Conservation (phyloP, 2,888 invertebrate species). For the Scrobipalpa atriplicella region DNA sequence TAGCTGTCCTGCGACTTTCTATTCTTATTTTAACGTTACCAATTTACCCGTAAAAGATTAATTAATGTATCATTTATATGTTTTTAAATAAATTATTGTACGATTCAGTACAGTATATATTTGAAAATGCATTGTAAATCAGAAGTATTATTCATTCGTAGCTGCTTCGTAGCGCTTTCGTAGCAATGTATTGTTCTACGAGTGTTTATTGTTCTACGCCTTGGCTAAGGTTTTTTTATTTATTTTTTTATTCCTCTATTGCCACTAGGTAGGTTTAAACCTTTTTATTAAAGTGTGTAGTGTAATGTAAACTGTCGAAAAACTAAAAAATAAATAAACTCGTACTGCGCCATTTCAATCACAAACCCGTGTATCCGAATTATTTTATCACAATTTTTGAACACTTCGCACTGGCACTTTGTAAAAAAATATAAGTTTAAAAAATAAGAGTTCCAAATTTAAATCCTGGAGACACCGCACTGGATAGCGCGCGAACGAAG, state of each 20-base stretch:
- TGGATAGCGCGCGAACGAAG: slow-evolving; percentile 56
- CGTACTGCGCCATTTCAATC: slow-evolving; percentile 72
- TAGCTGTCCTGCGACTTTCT: too few relatives aligned
- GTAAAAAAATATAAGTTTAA: slow-evolving; percentile 35
- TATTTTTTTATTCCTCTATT: not conserved
- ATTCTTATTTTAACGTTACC: too few relatives aligned
- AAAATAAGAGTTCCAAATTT: slow-evolving; percentile 38
- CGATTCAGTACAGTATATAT: not conserved
- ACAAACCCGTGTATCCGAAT: slow-evolving; percentile 67
- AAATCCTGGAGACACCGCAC: slow-evolving; percentile 65
- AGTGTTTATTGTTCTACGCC: slow-evolving; percentile 1
- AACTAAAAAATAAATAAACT: slow-evolving; percentile 50
- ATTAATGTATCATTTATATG: not conserved
- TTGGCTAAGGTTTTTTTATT: not conserved
- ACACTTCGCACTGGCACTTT: slow-evolving; percentile 69
- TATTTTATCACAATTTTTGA: slow-evolving; percentile 57
- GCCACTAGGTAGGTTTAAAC: not conserved
- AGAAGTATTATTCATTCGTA: not conserved
- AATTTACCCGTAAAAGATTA: not conserved
- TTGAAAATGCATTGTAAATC: not conserved
- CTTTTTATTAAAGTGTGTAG: slow-evolving; percentile 25
- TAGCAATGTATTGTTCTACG: slow-evolving; percentile 25
- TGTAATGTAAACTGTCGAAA: slow-evolving; percentile 38
- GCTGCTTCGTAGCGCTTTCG: not conserved
- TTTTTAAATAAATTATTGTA: not conserved